Conservation (phyloP, 2,888 invertebrate genomes). For the Chalcosyrphus nemorum region DNA sequence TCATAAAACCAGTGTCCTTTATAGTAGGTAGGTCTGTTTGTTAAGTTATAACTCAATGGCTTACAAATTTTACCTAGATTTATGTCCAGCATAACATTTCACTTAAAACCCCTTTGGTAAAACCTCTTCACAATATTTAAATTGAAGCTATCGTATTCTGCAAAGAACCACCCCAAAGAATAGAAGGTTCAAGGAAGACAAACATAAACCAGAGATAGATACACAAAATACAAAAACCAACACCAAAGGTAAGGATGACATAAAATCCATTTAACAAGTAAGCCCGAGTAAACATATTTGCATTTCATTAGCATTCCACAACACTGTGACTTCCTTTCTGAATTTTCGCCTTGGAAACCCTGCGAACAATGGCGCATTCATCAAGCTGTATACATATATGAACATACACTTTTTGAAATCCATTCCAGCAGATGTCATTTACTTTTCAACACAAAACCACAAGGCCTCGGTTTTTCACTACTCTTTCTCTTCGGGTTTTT, state of each 20-base stretch:
- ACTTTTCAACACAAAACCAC: conserved; percentile 4
- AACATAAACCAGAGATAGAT: neutral
- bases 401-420: neutral
- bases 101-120: neutral
- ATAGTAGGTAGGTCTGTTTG: too few species aligned
- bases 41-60: too few species aligned
- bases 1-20: too few species aligned
- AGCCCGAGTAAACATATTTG: conserved; percentile 28
- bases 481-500: neutral
- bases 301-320: conserved; percentile 42
- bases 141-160: neutral
- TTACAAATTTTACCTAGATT: neutral
- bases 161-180: neutral
- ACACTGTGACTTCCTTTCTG: neutral
- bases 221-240: neutral
- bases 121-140: neutral
- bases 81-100: neutral
- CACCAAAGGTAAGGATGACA: conserved; percentile 22
- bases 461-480: neutral
- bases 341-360: neutral
- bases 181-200: conserved; percentile 10
- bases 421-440: conserved; percentile 30
- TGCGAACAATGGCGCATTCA: conserved; percentile 3
- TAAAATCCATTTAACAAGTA: conserved; percentile 44
- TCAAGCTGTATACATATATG: neutral